Conservation (phyloP, 1,140 invertebrate genomes). For the roundworm (Caenorhabditis elegans) region WBcel235 BX284605.5:4711001-4711500, state of each 20-base stretch:
- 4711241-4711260: not conserved
- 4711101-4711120: too few species aligned
- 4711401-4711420: not conserved
- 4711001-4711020: slow-evolving; percentile 27
- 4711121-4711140: too few species aligned
- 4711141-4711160: too few species aligned
- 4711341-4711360: slow-evolving; percentile 26
- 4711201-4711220: slow-evolving; percentile 17
- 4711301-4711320: not conserved
- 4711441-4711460: not conserved
- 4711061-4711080: too few species aligned
- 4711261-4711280: not conserved
- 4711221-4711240: not conserved
- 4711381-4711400: not conserved
- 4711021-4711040: slow-evolving; percentile 28
- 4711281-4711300: not conserved
- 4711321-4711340: not conserved
- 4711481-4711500: too few species aligned
- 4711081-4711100: too few species aligned
- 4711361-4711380: not conserved
- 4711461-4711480: too few species aligned
- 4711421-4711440: not conserved
- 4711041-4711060: too few species aligned
- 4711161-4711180: not conserved
- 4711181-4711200: slow-evolving; percentile 27